Percentiles rank a stretch among this genome's conserved stretches.
Conservation (phyloP, 2,888 invertebrate species). For the Leptopterna dolabrata region DNA sequence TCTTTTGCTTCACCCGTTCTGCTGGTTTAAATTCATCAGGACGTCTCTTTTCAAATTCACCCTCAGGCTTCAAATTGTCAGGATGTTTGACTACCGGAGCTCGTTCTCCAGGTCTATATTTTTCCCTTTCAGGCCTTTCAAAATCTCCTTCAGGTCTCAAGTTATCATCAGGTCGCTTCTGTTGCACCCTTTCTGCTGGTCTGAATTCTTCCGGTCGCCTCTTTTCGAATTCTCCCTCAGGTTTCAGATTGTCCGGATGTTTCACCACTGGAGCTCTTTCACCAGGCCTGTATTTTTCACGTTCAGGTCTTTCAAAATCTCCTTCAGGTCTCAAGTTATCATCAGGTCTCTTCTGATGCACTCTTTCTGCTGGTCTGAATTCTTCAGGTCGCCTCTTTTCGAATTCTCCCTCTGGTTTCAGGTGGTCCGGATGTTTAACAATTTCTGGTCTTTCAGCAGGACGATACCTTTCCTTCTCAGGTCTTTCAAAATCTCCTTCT, state of each 20-base stretch:
- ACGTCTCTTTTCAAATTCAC: conserved; percentile 68
- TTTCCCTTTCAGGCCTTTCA: conserved; percentile 65
- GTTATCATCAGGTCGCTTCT: conserved; percentile 69
- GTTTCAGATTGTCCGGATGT: conserved; percentile 68
- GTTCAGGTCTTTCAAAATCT: conserved; percentile 66
- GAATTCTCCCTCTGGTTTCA: conserved; percentile 73
- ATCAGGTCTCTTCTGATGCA: conserved; percentile 68
- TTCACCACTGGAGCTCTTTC: conserved; percentile 66
- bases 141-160: conserved; percentile 66
- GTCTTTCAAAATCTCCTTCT: conserved; percentile 72
- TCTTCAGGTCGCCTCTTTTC: conserved; percentile 66
- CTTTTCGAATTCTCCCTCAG: conserved; percentile 70
- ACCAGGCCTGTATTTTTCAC: conserved; percentile 67
- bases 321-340: conserved; percentile 70
- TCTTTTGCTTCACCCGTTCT: conserved; percentile 60
- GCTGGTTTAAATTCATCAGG: conserved; percentile 62
- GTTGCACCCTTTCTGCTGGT: conserved; percentile 60
- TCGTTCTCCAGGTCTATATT: conserved; percentile 68
- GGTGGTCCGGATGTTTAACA: conserved; percentile 67
- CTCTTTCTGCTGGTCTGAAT: conserved; percentile 68
- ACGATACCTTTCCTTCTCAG: conserved; percentile 56
- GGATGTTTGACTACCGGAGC: conserved; percentile 65
- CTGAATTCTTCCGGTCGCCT: conserved; percentile 59
- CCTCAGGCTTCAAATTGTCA: conserved; percentile 70
- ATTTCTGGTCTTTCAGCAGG: conserved; percentile 72